phyloP scores from a whole-genome alignment of 2,888 invertebrate genomes.

The Mamestra brassicae region DNA sequence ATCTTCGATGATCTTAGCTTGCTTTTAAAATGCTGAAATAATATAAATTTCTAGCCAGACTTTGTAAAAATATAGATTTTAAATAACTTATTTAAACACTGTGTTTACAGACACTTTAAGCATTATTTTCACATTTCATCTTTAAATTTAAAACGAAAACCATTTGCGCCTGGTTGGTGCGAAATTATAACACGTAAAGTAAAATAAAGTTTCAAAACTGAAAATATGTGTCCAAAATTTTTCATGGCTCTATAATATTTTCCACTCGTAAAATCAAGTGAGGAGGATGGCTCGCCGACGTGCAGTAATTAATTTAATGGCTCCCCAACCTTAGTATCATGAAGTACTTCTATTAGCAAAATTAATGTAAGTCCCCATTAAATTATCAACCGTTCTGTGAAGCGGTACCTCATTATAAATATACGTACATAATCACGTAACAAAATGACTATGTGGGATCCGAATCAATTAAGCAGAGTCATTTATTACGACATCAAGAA shows the following conservation, averaged over 20 bases:
- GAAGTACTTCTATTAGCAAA: conserved; percentile 58
- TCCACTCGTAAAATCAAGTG: conserved; percentile 41
- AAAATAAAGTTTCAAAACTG: conserved; percentile 18
- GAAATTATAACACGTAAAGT: conserved; percentile 12
- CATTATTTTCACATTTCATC: not conserved
- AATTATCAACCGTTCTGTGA: conserved; percentile 50
- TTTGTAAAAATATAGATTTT: not conserved
- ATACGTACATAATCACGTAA: conserved; percentile 54
- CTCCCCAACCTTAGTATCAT: conserved; percentile 49
- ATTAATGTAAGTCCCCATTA: conserved; percentile 58
- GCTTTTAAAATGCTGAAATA: not conserved
- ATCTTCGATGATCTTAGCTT: not conserved
- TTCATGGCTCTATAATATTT: conserved; percentile 29
- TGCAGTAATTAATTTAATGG: conserved; percentile 65
- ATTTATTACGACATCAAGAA: conserved; percentile 64
- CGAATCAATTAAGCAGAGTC: conserved; percentile 62
- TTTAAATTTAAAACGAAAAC: conserved; percentile 25
- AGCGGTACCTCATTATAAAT: conserved; percentile 49
- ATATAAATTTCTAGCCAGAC: conserved; percentile 4
- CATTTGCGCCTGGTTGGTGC: not conserved
- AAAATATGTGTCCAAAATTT: conserved; percentile 17
- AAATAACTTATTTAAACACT: conserved; percentile 9
- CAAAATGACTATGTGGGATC: conserved; percentile 64
- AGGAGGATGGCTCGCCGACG: conserved; percentile 22
- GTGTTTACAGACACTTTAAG: conserved; percentile 5